Evolutionary conservation across 2,113 vertebrate species (phyloP), one percentile per base, ranked within the genome.

Genomic region (Piaya cayana): DNA sequence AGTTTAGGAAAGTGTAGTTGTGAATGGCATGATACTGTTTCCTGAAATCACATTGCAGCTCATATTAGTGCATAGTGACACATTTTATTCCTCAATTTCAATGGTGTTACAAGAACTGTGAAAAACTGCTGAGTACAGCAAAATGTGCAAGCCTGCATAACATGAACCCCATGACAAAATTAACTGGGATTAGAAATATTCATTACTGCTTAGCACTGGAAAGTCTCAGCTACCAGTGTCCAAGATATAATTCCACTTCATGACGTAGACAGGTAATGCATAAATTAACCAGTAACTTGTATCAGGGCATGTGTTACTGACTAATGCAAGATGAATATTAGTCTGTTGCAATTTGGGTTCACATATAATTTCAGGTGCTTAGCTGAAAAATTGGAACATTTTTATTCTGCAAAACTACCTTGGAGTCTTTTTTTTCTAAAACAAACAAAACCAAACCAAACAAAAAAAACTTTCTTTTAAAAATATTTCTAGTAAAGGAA

Each of bases 191-290:
- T 91, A 37, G 15, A 19, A 55, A 81, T 53, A 95, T 96, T 32
- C 34, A 72, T 91, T 95, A 52, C 50, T 81, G 53, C 74, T 93
- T 92, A 95, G 64, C 34, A 34, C 29, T 45, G 43, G 86, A 87
- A 90, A 95, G 86, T 72, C 75, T 81, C n/a, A 88, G 39, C 68
- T 60, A 60, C 16, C 59, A 56, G 20, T 85, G 67, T 15, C 45
- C 49, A 89, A 87, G 27, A 30, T 92, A 75, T 82, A 89, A 89
- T 91, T 93, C 26, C 13, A 69, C 65, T 92, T 84, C 70, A 68
- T 75, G 72, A 83, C 59, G 36, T 86, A 3, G 7, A 49, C 39
- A 82, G 22, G 21, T 45, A 76, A 76, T 43, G 36, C 14, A 83
- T 94, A 92, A 85, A 91, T 83, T 89, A 92, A 70, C 23, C 3